phyloP scores from a whole-genome alignment of 2,888 invertebrate genomes.

The Drosophila vallismaia region DNA sequence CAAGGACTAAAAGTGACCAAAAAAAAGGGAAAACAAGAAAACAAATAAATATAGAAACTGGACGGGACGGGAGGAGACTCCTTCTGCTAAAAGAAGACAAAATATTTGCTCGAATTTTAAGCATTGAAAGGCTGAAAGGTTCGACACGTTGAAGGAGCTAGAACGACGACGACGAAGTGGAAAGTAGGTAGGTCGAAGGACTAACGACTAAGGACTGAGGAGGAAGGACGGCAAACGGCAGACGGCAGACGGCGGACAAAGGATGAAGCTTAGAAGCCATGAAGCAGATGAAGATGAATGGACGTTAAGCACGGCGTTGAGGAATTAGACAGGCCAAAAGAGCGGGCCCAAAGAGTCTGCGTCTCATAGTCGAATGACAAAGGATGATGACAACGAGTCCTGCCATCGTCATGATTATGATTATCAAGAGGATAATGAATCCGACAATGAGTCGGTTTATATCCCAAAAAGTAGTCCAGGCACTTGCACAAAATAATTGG shows the following conservation, averaged over 20 bases:
- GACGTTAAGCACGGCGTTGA: constrained; percentile 63
- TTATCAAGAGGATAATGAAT: neutral
- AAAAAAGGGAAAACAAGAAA: constrained; percentile 4
- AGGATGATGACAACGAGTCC: constrained; percentile 42
- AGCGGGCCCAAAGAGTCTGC: constrained; percentile 1
- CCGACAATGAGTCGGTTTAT: constrained; percentile 3
- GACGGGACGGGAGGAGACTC: too few relatives aligned
- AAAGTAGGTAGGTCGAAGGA: neutral
- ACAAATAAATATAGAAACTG: too few relatives aligned
- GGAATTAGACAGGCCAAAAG: constrained; percentile 60
- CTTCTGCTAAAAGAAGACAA: constrained; percentile 26
- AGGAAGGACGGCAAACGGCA: neutral
- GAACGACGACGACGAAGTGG: constrained; percentile 2
- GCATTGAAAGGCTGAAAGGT: constrained; percentile 70
- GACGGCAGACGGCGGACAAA: constrained; percentile 22
- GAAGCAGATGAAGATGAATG: constrained; percentile 68
- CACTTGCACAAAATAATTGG: neutral
- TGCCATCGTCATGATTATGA: constrained; percentile 6
- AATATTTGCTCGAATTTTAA: constrained; percentile 69
- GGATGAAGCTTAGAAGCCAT: constrained; percentile 60
- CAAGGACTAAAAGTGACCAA: constrained; percentile 1
- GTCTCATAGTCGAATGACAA: constrained; percentile 31
- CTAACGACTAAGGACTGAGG: too few relatives aligned
- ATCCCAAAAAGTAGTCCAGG: constrained; percentile 9
- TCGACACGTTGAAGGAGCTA: constrained; percentile 42